A percentile compares a stretch with the other conserved stretches of the same genome.
phyloP scores from a whole-genome alignment of 1,140 invertebrate genomes.

The Drosophila seguyi region DNA sequence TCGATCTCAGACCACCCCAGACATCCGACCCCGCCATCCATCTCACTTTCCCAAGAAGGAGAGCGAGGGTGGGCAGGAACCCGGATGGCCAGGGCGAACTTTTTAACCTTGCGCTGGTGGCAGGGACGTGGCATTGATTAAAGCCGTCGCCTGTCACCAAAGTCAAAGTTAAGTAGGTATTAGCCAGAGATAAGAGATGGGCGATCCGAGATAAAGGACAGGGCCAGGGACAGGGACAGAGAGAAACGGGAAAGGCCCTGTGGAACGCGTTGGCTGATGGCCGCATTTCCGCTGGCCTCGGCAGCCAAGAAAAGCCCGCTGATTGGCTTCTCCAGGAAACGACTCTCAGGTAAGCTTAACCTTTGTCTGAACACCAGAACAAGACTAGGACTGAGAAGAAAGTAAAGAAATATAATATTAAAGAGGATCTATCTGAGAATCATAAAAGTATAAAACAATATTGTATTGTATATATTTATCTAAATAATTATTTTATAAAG shows the following conservation, averaged over 20 bases:
- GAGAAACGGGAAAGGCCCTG: not conserved
- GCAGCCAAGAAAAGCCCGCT: slow-evolving; percentile 52
- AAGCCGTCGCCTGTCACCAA: slow-evolving; percentile 71
- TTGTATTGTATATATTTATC: too few species aligned
- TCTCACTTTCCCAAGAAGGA: slow-evolving; percentile 8
- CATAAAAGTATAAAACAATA: too few species aligned
- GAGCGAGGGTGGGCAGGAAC: not conserved
- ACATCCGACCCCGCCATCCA: slow-evolving; percentile 11
- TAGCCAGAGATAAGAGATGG: slow-evolving; percentile 47
- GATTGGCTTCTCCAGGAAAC: slow-evolving; percentile 58
- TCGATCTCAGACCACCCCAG: slow-evolving; percentile 11
- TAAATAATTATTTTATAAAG: too few species aligned
- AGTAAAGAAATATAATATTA: not conserved
- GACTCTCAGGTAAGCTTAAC: slow-evolving; percentile 25
- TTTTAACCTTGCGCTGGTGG: slow-evolving; percentile 58
- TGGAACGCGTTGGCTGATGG: slow-evolving; percentile 25
- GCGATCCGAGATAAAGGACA: slow-evolving; percentile 6
- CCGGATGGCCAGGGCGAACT: slow-evolving; percentile 26
- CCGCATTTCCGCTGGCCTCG: slow-evolving; percentile 64
- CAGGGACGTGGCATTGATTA: slow-evolving; percentile 69
- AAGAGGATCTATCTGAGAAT: not conserved
- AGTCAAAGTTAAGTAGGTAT: slow-evolving; percentile 80
- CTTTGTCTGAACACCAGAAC: not conserved
- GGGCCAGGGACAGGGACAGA: not conserved
- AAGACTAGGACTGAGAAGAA: not conserved